Evolutionary conservation across 2,888 invertebrate species (phyloP), one percentile per base, ranked within the genome.

Genomic region (Syrphus vitripennis): DNA sequence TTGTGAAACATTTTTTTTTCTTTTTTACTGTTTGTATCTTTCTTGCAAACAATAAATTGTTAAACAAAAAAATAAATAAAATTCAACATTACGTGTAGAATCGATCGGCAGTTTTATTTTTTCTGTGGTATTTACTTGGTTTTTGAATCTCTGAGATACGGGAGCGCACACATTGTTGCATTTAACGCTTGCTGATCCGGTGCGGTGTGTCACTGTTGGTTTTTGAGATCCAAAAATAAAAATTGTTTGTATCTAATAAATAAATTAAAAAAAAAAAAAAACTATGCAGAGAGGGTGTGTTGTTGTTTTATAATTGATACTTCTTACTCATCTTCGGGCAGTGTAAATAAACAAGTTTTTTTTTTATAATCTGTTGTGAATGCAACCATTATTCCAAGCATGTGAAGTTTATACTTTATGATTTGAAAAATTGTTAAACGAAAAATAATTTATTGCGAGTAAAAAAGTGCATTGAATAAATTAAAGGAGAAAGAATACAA

Each of bases 341-440:
- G 83, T 59, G 83, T 84, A 80, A 83, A 79, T 84, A 84, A 84
- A 84, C 84, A 77, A 80, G 76, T 84, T 80, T 76, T 50, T 67
- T 65, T n/a, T n/a, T n/a, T n/a, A n/a, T n/a, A n/a, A 79, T 80
- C 75, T 76, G 57, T 55, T 75, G n/a, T n/a, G 70, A 67, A 53
- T 72, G 37, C 76, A 84, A 71, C 45, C 57, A 45, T n/a, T n/a
- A 42, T 59, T 42, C 19, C n/a, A 65, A 79, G 75, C 40, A 65
- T 67, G 76, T 83, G 76, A 80, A 84, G 71, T 34, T 67, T 34
- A 34, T 19, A 42, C 5, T 21, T 31, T 6, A 12, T 42, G 42
- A 21, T 4, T 65, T 10, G n/a, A 10, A 24, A 65, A 14, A 48
- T 48, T 21, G 4, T 67, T n/a, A 14, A 31, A n/a, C 4, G 29